Percentiles rank a stretch among this genome's conserved stretches.
phyloP scores from a whole-genome alignment of 2,113 vertebrate species.

The crab-eating macaque (Macaca fascicularis) region DNA sequence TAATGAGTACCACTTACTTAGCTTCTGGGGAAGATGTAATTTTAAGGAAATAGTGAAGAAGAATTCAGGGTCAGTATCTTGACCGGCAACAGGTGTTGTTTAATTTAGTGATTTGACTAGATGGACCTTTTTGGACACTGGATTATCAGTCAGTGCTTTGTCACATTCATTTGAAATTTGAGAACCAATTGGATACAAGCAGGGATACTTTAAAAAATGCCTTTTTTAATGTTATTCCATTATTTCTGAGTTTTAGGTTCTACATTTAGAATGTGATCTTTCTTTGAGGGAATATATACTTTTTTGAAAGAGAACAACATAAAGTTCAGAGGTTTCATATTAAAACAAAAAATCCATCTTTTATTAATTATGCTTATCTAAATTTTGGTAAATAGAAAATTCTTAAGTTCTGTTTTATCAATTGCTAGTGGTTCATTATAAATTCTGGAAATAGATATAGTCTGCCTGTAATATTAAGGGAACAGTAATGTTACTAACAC shows the following conservation, averaged over 20 bases:
- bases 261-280: not conserved
- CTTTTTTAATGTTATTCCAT: conserved; percentile 15
- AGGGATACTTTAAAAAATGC: not conserved
- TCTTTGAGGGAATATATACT: not conserved
- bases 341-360: not conserved
- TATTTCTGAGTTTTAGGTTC: conserved; percentile 37
- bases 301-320: not conserved
- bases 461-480: not conserved
- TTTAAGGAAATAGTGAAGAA: conserved; percentile 30
- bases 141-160: not conserved
- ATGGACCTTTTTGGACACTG: not conserved
- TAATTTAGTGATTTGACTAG: conserved; percentile 3
- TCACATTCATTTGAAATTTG: conserved; percentile 25
- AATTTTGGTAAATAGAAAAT: not conserved
- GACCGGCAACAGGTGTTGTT: not conserved
- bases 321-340: not conserved
- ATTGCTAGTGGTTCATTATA: not conserved
- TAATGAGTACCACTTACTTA: no score
- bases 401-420: not conserved
- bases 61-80: not conserved
- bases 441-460: not conserved
- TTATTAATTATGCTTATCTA: not conserved
- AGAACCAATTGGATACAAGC: conserved; percentile 16
- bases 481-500: not conserved
- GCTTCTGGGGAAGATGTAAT: not conserved